phyloP scores from a whole-genome alignment of 2,797 vertebrate species.

The Arnoldichthys spilopterus region DNA sequence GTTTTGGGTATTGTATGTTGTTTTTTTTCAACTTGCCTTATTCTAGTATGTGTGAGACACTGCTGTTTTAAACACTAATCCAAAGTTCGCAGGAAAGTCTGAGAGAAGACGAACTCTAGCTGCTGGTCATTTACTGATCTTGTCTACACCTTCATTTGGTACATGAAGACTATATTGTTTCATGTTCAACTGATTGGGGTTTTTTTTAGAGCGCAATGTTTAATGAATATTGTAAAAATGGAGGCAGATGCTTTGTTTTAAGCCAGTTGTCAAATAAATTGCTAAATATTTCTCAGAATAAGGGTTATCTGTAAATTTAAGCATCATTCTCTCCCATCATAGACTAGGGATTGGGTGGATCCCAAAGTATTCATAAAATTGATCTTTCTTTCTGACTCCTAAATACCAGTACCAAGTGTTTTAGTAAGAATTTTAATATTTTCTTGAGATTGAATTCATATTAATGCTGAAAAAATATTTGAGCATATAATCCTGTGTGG shows the following conservation, averaged over 20 bases:
- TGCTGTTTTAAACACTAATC: constrained; percentile 21
- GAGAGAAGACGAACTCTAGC: constrained; percentile 8
- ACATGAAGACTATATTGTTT: constrained; percentile 6
- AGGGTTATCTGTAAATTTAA: constrained; percentile 4
- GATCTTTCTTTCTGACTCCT: neutral
- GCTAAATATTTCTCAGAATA: constrained; percentile 42
- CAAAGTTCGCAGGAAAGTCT: neutral
- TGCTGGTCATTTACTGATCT: constrained; percentile 9
- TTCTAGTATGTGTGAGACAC: constrained; percentile 9
- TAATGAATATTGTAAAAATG: constrained; percentile 25
- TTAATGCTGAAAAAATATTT: too few relatives aligned
- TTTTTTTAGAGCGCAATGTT: constrained; percentile 29
- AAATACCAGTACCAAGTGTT: neutral
- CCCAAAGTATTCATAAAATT: neutral
- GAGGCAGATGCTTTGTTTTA: constrained; percentile 20
- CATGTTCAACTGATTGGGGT: neutral
- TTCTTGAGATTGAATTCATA: too few relatives aligned
- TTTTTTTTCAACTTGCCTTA: neutral
- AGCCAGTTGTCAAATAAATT: constrained; percentile 46
- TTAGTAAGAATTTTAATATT: too few relatives aligned
- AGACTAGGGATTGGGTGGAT: neutral
- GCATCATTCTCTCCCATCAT: neutral
- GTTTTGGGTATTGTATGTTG: neutral
- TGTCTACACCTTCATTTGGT: constrained; percentile 32
- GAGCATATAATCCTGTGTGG: too few relatives aligned